Evolutionary conservation across 2,888 invertebrate genomes (phyloP).

Genomic region (Dryadula phaetusa): DNA sequence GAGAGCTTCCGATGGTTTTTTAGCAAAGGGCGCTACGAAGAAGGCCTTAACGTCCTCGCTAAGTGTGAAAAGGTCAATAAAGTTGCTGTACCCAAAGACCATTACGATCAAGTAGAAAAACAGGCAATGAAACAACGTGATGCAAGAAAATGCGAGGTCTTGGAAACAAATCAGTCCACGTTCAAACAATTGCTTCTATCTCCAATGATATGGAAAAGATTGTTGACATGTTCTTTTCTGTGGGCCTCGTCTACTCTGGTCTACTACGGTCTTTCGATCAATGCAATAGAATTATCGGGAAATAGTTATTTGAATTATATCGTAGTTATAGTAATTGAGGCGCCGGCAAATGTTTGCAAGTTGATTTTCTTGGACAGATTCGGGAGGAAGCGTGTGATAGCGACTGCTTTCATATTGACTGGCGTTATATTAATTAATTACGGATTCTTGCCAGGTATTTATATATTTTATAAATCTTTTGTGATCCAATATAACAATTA

Average conservation of each 20-base stretch:
- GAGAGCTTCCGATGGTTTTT: slow-evolving; percentile 79
- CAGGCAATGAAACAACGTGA: slow-evolving; percentile 73
- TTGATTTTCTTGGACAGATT: slow-evolving; percentile 86
- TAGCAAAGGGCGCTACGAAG: slow-evolving; percentile 87
- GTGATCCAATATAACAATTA: too few relatives aligned
- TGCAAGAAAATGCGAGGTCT: slow-evolving; percentile 66
- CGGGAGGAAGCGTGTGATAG: slow-evolving; percentile 87
- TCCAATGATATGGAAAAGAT: slow-evolving; percentile 82
- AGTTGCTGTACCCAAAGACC: slow-evolving; percentile 73
- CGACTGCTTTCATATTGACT: slow-evolving; percentile 85
- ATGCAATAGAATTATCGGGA: slow-evolving; percentile 89
- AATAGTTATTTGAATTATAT: slow-evolving; percentile 92
- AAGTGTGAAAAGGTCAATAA: slow-evolving; percentile 87
- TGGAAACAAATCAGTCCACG: slow-evolving; percentile 66
- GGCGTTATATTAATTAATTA: slow-evolving; percentile 86
- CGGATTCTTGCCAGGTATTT: slow-evolving; percentile 85
- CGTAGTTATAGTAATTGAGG: slow-evolving; percentile 85
- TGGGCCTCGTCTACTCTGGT: slow-evolving; percentile 92
- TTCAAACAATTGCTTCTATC: slow-evolving; percentile 75
- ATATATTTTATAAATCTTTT: neutral
- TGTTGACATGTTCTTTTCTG: slow-evolving; percentile 88
- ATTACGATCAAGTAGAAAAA: slow-evolving; percentile 75
- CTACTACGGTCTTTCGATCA: slow-evolving; percentile 91
- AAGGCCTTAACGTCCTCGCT: slow-evolving; percentile 84
- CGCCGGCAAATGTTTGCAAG: slow-evolving; percentile 89